Evolutionary conservation across 2,113 vertebrate genomes (phyloP).

Genomic region (Galemys pyrenaicus): DNA sequence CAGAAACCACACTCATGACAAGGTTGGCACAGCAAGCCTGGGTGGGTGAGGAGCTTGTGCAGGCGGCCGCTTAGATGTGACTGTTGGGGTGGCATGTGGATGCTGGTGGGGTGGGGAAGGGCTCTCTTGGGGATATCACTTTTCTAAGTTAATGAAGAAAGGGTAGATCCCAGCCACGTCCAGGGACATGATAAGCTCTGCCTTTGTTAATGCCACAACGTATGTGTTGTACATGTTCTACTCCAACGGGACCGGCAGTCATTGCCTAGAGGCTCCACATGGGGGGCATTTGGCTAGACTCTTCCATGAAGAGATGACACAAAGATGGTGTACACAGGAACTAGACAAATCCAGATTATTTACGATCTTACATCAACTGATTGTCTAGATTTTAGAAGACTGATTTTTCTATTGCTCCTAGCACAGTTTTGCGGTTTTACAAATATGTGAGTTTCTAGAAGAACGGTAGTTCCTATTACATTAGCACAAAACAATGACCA

Average conservation of each 20-base stretch:
- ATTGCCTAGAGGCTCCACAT: background rate
- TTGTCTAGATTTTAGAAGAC: background rate
- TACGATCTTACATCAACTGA: rapidly evolving
- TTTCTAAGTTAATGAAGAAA: background rate
- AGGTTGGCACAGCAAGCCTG: rapidly evolving
- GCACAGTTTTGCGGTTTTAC: background rate
- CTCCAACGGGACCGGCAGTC: rapidly evolving
- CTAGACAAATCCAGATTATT: background rate
- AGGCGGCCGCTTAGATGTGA: rapidly evolving
- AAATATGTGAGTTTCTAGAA: background rate
- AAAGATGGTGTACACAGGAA: rapidly evolving
- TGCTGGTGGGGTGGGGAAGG: rapidly evolving
- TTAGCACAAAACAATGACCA: background rate
- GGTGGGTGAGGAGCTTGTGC: rapidly evolving
- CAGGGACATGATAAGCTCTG: background rate
- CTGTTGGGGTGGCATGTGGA: rapidly evolving
- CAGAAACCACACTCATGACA: background rate
- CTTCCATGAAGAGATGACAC: rapidly evolving
- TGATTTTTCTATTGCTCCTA: background rate
- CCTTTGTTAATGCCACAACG: background rate
- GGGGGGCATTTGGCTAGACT: background rate
- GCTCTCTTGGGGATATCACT: background rate
- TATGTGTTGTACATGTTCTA: rapidly evolving
- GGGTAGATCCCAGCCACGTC: too few species aligned
- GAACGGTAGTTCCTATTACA: background rate